Base-by-base conservation (phyloP, 2,113 vertebrate genomes). In the Agapornis roseicollis region DNA sequence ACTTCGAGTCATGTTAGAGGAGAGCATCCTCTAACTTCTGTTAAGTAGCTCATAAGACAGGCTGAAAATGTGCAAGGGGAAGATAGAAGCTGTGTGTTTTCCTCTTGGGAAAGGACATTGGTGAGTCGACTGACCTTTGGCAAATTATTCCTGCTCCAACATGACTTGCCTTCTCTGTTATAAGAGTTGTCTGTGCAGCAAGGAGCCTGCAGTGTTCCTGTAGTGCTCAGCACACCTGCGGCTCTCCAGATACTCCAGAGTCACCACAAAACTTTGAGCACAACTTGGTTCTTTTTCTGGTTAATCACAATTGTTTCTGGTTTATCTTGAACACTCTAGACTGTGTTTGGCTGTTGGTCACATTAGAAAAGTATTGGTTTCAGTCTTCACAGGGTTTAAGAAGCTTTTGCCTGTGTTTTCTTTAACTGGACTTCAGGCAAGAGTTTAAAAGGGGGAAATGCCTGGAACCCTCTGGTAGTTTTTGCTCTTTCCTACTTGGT, bases 401-500 rank as follows among this genome's bases (percentile, higher is more conserved):
- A 53, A 65, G 14, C 37, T 33, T 35, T 46, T 37, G 7, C 42
- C 18, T 76, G 16, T 41, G 5, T 79, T 84, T 79, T 19, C 13
- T 11, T 60, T 84, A 50, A 22, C 17, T 47, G 29, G 33, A 72
- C 14, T 68, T 53, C 1, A 27, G 27, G 19, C 1, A 7, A 41
- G 24, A 61, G 8, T 79, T 88, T 77, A 10, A 65, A 68, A 70
- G 14, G 24, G 13, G 5, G 16, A 37, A 41, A 49, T 11, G 42
- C 19, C 42, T 84, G 28, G 46, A 42, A 37, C 25, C 0, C 0
- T 44, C 53, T 37, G 13, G 49, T 37, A 68, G 25, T 97, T 33
- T 93, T 79, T 46, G 41, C 56, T 76, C 42, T 78, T 85, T 80
- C 69, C 86, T 92, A 92, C 88, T 93, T 91, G 89, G 88, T 88